A percentile compares a stretch with the other conserved stretches of the same genome.
These are phyloP conservation scores for Hydropsyche tenuis DNA, from an alignment of 1,140 invertebrate species.

Conservation along the genomic window DNA sequence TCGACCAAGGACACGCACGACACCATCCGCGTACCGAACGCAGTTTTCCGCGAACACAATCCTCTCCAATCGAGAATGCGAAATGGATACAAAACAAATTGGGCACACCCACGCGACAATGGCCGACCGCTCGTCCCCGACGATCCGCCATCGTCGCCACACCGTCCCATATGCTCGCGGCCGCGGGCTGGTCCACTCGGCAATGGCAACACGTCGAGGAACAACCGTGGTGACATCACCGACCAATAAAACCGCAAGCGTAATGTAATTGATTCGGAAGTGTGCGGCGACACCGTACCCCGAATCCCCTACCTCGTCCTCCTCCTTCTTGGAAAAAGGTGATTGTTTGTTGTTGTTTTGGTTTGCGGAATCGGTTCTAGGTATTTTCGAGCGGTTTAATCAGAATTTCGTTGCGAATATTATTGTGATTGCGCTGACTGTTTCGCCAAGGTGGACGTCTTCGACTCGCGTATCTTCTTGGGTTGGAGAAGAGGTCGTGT, in stretches of 20 bases:
- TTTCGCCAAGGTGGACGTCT: neutral
- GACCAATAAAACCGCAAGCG: constrained; percentile 17
- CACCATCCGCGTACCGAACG: too few species aligned
- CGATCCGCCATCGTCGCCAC: neutral
- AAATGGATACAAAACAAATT: constrained; percentile 17
- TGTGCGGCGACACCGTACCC: neutral
- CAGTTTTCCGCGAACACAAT: too few species aligned
- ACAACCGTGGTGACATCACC: constrained; percentile 7
- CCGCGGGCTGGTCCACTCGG: too few species aligned
- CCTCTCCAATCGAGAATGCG: neutral
- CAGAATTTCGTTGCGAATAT: neutral
- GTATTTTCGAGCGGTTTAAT: neutral
- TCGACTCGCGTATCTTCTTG: neutral
- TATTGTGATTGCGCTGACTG: neutral
- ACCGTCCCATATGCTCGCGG: too few species aligned
- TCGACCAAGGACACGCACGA: neutral
- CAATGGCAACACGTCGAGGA: too few species aligned
- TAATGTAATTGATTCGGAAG: constrained; percentile 11
- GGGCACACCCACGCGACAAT: neutral
- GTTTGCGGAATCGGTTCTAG: neutral
- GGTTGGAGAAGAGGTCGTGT: neutral
- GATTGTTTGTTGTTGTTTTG: neutral
- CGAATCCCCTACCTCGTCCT: neutral
- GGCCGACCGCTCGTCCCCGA: neutral
- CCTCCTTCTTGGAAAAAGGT: neutral